Conservation (phyloP, 1,140 invertebrate species). For the Macrobrachium rosenbergii region DNA sequence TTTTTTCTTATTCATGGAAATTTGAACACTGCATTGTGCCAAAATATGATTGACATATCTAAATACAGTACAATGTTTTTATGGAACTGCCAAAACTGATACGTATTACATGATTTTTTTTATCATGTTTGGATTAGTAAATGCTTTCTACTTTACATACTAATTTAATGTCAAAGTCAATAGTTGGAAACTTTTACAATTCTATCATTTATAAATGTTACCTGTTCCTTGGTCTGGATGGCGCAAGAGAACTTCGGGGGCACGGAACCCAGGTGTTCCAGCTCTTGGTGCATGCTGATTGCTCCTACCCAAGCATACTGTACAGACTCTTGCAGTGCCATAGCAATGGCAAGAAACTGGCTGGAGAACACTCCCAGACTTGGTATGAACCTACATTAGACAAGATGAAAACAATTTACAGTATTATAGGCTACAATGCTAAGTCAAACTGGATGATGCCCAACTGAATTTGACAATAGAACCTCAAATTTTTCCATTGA, state of each 20-base stretch:
- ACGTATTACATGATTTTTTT: no score
- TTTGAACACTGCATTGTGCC: no score
- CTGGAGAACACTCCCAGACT: conserved; percentile 36
- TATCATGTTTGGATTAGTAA: no score
- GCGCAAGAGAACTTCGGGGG: conserved; percentile 89
- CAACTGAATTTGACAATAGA: no score
- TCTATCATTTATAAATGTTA: background rate
- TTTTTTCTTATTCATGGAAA: no score
- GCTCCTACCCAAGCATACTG: conserved; percentile 75
- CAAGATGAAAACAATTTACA: background rate
- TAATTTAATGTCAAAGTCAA: background rate
- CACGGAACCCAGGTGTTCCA: conserved; percentile 90
- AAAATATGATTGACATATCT: no score
- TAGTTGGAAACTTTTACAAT: background rate
- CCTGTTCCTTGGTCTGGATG: conserved; percentile 80
- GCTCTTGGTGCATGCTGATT: conserved; percentile 81
- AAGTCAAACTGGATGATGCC: no score
- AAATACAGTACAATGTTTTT: no score
- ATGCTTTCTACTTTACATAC: no score
- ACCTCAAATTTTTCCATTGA: no score
- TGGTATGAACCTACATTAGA: conserved; percentile 38
- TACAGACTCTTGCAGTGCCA: conserved; percentile 77
- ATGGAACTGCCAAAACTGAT: no score
- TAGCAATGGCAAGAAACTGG: conserved; percentile 74
- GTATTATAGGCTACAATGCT: no score